Conservation (phyloP, 35 echinoderm and acorn worm species). For the Apostichopus parvimensis region DNA sequence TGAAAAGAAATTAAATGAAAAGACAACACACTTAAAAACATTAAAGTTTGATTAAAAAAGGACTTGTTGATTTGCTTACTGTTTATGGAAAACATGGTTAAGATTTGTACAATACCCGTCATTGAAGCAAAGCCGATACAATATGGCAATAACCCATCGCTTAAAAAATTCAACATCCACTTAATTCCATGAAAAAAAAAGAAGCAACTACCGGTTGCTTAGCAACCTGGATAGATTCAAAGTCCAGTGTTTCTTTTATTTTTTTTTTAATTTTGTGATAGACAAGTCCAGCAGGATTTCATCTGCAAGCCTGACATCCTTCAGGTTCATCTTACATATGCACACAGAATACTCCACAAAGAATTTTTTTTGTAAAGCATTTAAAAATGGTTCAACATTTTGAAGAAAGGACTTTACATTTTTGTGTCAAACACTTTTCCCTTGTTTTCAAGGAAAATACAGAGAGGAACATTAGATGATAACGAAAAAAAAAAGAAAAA, state of each 20-base stretch:
- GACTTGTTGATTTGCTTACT: conserved; percentile 12
- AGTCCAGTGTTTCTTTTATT: too few species aligned
- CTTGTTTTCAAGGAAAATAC: neutral
- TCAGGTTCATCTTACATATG: too few species aligned
- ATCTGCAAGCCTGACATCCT: neutral
- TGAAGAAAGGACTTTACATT: neutral
- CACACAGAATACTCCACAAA: too few species aligned
- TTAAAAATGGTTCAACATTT: too few species aligned
- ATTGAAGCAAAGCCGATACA: conserved; percentile 33
- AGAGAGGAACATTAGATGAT: neutral
- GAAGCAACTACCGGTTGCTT: neutral
- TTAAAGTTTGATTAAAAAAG: neutral
- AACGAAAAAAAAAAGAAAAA: neutral
- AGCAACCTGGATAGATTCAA: neutral
- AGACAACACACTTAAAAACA: conserved; percentile 15
- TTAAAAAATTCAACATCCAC: neutral
- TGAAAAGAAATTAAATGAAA: neutral
- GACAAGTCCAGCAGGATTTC: neutral
- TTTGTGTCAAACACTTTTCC: conserved; percentile 13
- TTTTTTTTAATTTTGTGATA: neutral
- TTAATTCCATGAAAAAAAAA: neutral
- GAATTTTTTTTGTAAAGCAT: too few species aligned
- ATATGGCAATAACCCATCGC: neutral
- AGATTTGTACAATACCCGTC: conserved; percentile 57
- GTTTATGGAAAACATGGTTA: conserved; percentile 56